These are phyloP conservation scores for Microcaecilia unicolor DNA, from an alignment of 2,797 vertebrate genomes.

Conservation along the genomic window DNA sequence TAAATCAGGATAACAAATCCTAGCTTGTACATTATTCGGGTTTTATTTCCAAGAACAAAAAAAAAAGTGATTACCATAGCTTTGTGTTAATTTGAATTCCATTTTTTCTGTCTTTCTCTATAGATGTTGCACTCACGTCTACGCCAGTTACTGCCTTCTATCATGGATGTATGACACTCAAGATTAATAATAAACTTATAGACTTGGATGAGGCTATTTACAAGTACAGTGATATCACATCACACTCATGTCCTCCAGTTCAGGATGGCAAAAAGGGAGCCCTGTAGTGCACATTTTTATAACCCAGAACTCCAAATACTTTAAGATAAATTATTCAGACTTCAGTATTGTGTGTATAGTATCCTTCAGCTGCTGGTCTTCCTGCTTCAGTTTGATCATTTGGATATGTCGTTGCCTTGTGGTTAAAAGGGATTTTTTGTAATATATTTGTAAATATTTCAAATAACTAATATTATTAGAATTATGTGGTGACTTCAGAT, in stretches of 20 bases:
- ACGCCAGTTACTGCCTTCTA: conserved; percentile 80
- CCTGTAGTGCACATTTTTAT: conserved; percentile 29
- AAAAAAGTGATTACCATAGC: too few relatives aligned
- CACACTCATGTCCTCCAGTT: conserved; percentile 85
- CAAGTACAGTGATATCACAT: conserved; percentile 87
- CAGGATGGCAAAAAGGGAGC: conserved; percentile 35
- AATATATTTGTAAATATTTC: conserved; percentile 63
- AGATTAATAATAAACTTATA: conserved; percentile 56
- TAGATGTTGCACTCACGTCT: conserved; percentile 81
- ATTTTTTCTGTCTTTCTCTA: not conserved
- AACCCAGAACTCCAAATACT: conserved; percentile 37
- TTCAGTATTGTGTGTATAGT: conserved; percentile 51
- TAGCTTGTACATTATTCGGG: too few relatives aligned
- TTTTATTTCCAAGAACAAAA: too few relatives aligned
- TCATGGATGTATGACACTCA: conserved; percentile 84
- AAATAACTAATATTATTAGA: conserved; percentile 38
- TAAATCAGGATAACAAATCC: too few relatives aligned
- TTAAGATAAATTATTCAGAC: conserved; percentile 54
- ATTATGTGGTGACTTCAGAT: conserved; percentile 15
- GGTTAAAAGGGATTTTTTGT: conserved; percentile 48
- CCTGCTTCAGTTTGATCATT: conserved; percentile 26
- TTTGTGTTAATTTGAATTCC: not conserved
- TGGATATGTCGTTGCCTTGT: conserved; percentile 35
- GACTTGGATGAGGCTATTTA: conserved; percentile 82
- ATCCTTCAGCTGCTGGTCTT: conserved; percentile 52